These are phyloP conservation scores for Eristalis tenax DNA, from an alignment of 2,888 invertebrate genomes.

Conservation along the genomic window DNA sequence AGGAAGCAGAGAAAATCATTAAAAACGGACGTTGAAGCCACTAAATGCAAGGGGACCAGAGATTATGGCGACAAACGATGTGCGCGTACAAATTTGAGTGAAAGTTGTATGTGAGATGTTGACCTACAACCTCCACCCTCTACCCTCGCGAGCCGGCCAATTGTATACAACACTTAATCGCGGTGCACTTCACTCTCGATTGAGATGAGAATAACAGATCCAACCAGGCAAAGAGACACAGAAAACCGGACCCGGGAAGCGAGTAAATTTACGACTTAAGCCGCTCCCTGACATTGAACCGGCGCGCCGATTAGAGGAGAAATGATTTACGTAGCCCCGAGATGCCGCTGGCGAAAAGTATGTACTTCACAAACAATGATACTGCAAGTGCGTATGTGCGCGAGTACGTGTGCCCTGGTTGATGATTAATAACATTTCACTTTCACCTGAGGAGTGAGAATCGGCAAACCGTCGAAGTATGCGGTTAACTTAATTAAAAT, in stretches of 20 bases:
- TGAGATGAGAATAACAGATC: slow-evolving; percentile 17
- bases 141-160: background rate
- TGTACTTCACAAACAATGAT: slow-evolving; percentile 9
- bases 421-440: slow-evolving; percentile 65
- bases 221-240: slow-evolving; percentile 19
- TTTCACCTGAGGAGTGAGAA: slow-evolving; percentile 48
- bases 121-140: background rate
- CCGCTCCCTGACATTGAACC: slow-evolving; percentile 41
- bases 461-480: slow-evolving; percentile 36
- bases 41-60: background rate
- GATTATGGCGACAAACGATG: slow-evolving; percentile 18
- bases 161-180: slow-evolving; percentile 11
- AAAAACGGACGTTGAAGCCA: background rate
- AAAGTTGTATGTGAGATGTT: slow-evolving; percentile 60
- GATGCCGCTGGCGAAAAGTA: slow-evolving; percentile 1
- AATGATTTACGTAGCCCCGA: slow-evolving; percentile 32
- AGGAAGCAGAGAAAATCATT: background rate
- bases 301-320: background rate
- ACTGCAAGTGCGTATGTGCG: slow-evolving; percentile 1
- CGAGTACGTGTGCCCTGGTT: slow-evolving; percentile 2
- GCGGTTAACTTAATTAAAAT: slow-evolving; percentile 60
- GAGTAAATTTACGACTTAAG: slow-evolving; percentile 9
- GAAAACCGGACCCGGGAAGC: slow-evolving; percentile 9
- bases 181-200: slow-evolving; percentile 10
- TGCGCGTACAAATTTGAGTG: slow-evolving; percentile 29